Percentiles rank a stretch among this genome's conserved stretches.
These are phyloP conservation scores for Rhagonycha lutea DNA, from an alignment of 2,888 invertebrate species.

Conservation along the genomic window DNA sequence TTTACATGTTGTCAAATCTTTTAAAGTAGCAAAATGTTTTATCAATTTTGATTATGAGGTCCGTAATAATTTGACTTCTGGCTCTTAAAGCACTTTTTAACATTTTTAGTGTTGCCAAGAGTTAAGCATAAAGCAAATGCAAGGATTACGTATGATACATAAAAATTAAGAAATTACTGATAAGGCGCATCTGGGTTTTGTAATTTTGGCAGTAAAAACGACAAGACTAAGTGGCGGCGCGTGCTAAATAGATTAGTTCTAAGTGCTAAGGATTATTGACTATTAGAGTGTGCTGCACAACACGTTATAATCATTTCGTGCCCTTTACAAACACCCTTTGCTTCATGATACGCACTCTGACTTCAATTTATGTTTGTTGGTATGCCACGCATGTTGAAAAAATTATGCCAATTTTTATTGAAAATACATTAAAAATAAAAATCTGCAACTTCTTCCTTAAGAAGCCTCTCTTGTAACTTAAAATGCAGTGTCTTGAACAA, in stretches of 20 bases:
- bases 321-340: slow-evolving; percentile 30
- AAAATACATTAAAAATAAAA: background rate
- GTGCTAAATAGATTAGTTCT: slow-evolving; percentile 35
- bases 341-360: slow-evolving; percentile 26
- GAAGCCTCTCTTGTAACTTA: too few species aligned
- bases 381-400: background rate
- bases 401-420: background rate
- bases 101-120: background rate
- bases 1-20: background rate
- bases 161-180: background rate
- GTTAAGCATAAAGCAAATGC: background rate
- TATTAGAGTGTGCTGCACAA: slow-evolving; percentile 32
- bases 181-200: slow-evolving; percentile 33
- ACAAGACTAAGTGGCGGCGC: slow-evolving; percentile 37
- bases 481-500: too few species aligned
- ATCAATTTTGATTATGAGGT: background rate
- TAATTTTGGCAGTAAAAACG: slow-evolving; percentile 34
- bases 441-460: background rate
- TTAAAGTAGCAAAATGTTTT: background rate
- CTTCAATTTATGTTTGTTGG: slow-evolving; percentile 23
- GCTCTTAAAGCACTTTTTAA: background rate
- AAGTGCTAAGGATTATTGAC: slow-evolving; percentile 36
- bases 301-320: slow-evolving; percentile 29
- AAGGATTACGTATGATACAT: background rate
- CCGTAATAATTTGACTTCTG: background rate